Evolutionary conservation across 37 sponge, comb jelly and placozoan genomes (phyloP).

Genomic region (Haliclona indistincta): DNA sequence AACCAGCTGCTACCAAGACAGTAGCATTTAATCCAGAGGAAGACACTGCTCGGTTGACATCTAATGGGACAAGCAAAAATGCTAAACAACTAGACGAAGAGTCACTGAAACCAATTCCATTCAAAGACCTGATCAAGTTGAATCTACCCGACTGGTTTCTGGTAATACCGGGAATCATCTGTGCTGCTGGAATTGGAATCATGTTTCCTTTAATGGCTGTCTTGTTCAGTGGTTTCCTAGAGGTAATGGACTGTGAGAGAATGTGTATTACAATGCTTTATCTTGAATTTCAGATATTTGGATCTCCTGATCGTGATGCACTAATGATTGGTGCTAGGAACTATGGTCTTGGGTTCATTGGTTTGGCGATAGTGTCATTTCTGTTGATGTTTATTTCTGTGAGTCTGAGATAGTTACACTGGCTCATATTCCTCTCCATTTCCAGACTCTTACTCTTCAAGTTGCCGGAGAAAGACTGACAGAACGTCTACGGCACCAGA

Average conservation of each 20-base stretch:
- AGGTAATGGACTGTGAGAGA: slow-evolving; percentile 21
- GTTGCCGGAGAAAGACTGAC: slow-evolving; percentile 81
- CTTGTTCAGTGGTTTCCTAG: slow-evolving; percentile 55
- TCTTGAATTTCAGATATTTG: slow-evolving; percentile 34
- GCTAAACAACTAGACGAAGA: slow-evolving; percentile 11
- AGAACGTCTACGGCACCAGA: slow-evolving; percentile 56
- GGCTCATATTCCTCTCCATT: background rate
- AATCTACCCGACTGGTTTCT: slow-evolving; percentile 81
- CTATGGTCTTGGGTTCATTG: slow-evolving; percentile 25
- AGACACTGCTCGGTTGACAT: too few relatives aligned
- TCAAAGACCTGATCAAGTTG: slow-evolving; percentile 54
- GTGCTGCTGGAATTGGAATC: slow-evolving; percentile 47
- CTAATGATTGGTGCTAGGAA: slow-evolving; percentile 1
- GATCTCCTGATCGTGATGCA: slow-evolving; percentile 23
- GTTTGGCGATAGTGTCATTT: slow-evolving; percentile 37
- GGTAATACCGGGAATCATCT: slow-evolving; percentile 57
- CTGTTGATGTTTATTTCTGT: slow-evolving; percentile 30
- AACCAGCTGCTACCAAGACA: too few relatives aligned
- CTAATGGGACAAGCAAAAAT: too few relatives aligned
- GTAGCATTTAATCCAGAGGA: too few relatives aligned
- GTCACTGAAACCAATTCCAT: slow-evolving; percentile 3
- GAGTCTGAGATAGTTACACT: slow-evolving; percentile 10
- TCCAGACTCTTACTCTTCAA: slow-evolving; percentile 50
- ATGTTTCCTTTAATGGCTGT: slow-evolving; percentile 74
- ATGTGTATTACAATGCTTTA: background rate